Base-by-base conservation (phyloP, 2,113 vertebrate species). In the Micronycteris hirsuta region DNA sequence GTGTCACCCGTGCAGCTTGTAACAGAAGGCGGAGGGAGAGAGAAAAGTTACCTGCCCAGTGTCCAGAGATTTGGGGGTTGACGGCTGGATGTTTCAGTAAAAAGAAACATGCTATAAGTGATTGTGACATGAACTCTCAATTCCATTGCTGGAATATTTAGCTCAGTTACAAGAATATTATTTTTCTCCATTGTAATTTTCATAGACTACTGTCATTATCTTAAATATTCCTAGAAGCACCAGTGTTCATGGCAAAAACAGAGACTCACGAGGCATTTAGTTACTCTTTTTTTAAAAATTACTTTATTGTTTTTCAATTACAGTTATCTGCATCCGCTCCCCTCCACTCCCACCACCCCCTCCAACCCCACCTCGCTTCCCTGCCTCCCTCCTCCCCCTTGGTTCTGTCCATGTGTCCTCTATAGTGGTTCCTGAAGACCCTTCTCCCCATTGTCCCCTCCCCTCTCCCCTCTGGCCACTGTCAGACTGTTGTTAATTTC, bases 81-180 rank as follows among this genome's bases (percentile, higher is more conserved):
- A 94, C 31, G 61, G 76, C 33, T 91, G 33, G 45, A 45, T 77
- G 58, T 73, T 22, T 56, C 49, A 91, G n/a, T 89, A 74, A 94
- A 97, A 88, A 52, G 63, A 81, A 85, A 38, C 63, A 78, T 36
- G 54, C 26, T 83, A 1, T n/a, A 95, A 45, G 33, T 49, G 24
- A 84, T 68, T 93, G 68, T 92, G 45, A 24, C 16, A 3, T 77
- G 65, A 87, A 54, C 15, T 84, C 20, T 19, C n/a, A 47, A 1
- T 14, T 80, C 17, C 95, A 86, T 84, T 85, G 26, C 78, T 86
- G 26, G 86, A 74, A 33, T 87, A 58, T 70, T 96, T 93, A 87
- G 15, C 28, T 85, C 12, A 65, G 20, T 85, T 76, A 83, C 9
- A 54, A 80, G 67, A 91, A 76, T 76, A 78, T 78, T 83, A 1